These are phyloP conservation scores for Hippocampus mohnikei DNA, from an alignment of 2,113 vertebrate genomes.

Conservation along the genomic window DNA sequence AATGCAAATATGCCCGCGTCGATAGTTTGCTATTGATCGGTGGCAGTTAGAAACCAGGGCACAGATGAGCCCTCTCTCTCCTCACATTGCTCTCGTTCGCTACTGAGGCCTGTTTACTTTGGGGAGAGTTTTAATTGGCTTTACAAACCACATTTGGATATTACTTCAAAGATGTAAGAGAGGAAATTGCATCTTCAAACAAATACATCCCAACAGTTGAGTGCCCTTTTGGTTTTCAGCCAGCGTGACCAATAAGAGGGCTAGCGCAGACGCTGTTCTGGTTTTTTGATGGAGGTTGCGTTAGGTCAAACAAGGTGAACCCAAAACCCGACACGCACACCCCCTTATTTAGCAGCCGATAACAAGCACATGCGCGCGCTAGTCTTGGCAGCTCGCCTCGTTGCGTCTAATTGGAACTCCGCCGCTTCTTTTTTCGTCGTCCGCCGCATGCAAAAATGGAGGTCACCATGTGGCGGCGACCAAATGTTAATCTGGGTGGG, in stretches of 20 bases:
- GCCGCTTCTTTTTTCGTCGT: background rate
- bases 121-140: conserved; percentile 5
- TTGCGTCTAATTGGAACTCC: conserved; percentile 58
- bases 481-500: conserved; percentile 42
- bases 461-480: conserved; percentile 44
- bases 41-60: conserved; percentile 55
- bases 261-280: conserved; percentile 13
- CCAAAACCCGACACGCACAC: background rate
- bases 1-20: conserved; percentile 35
- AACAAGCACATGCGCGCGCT: conserved; percentile 20
- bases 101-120: conserved; percentile 2
- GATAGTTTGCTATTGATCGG: conserved; percentile 57
- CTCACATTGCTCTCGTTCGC: conserved; percentile 20
- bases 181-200: background rate
- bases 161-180: background rate
- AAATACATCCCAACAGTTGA: conserved; percentile 1
- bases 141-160: background rate
- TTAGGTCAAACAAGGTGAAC: background rate
- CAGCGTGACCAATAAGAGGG: conserved; percentile 40
- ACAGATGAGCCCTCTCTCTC: conserved; percentile 22
- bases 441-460: conserved; percentile 30
- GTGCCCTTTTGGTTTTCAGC: conserved; percentile 18
- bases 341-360: conserved; percentile 10
- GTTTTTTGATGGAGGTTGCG: background rate
- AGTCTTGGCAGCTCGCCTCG: conserved; percentile 39